Evolutionary conservation across 2,797 vertebrate species (phyloP).

Genomic region (Darevskia nairensis): DNA sequence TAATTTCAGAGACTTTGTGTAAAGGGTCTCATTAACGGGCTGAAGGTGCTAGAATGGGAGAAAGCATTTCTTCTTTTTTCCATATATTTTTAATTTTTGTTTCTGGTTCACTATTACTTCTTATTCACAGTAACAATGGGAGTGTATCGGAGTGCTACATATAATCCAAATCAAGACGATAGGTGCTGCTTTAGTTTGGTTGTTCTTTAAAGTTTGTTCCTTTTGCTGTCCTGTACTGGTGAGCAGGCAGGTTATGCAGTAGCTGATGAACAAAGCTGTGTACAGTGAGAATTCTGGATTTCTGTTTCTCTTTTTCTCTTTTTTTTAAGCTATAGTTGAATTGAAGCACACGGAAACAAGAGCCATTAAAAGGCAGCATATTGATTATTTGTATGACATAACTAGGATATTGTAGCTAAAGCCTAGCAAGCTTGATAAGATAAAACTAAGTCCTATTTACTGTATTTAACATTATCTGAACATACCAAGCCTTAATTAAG

Average conservation of each 20-base stretch:
- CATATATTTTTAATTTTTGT: neutral
- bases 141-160: constrained; percentile 28
- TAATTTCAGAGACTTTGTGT: neutral
- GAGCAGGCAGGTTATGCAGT: constrained; percentile 73
- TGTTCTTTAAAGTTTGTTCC: constrained; percentile 83
- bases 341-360: constrained; percentile 81
- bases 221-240: constrained; percentile 73
- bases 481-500: constrained; percentile 79
- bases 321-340: constrained; percentile 70
- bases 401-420: constrained; percentile 83
- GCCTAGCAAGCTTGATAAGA: constrained; percentile 84
- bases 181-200: constrained; percentile 71
- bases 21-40: neutral
- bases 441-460: constrained; percentile 82
- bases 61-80: neutral
- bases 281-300: constrained; percentile 75
- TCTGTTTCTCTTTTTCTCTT: constrained; percentile 43
- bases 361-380: constrained; percentile 87
- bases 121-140: constrained; percentile 28
- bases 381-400: constrained; percentile 83
- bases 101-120: constrained; percentile 11
- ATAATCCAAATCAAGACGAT: neutral
- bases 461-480: constrained; percentile 87
- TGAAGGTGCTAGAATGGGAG: neutral
- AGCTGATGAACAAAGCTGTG: constrained; percentile 74